phyloP scores from a whole-genome alignment of 2,113 vertebrate species.

The Vulpes ferrilata region DNA sequence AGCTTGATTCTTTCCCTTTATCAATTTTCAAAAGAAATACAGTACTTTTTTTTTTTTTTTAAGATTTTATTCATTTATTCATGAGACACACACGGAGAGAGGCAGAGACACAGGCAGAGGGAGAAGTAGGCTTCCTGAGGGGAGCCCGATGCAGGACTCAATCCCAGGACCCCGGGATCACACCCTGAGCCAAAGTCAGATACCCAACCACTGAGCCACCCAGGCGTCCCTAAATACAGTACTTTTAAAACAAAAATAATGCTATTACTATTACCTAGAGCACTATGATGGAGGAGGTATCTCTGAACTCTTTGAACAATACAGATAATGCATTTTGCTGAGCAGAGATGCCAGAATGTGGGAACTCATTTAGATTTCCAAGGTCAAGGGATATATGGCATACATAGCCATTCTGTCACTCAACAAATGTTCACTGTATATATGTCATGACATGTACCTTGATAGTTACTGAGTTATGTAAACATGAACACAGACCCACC shows the following conservation, averaged over 20 bases:
- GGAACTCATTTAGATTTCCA: neutral
- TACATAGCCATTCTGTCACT: neutral
- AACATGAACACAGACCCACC: neutral
- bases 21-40: conserved; percentile 50
- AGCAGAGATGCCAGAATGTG: conserved; percentile 36
- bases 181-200: no score
- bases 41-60: neutral
- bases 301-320: conserved; percentile 34
- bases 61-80: no score
- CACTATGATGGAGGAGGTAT: neutral
- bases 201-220: no score
- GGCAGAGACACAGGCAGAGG: no score
- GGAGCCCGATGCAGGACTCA: no score
- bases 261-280: neutral
- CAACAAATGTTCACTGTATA: neutral
- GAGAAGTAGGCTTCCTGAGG: no score
- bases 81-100: no score
- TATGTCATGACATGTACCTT: neutral
- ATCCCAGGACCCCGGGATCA: no score
- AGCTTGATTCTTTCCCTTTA: conserved; percentile 8
- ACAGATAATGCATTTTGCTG: conserved; percentile 6
- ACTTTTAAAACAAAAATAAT: neutral
- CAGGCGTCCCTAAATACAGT: neutral
- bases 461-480: conserved; percentile 17
- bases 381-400: neutral